phyloP scores from a whole-genome alignment of 2,113 vertebrate species.

The Macquaria australasica region DNA sequence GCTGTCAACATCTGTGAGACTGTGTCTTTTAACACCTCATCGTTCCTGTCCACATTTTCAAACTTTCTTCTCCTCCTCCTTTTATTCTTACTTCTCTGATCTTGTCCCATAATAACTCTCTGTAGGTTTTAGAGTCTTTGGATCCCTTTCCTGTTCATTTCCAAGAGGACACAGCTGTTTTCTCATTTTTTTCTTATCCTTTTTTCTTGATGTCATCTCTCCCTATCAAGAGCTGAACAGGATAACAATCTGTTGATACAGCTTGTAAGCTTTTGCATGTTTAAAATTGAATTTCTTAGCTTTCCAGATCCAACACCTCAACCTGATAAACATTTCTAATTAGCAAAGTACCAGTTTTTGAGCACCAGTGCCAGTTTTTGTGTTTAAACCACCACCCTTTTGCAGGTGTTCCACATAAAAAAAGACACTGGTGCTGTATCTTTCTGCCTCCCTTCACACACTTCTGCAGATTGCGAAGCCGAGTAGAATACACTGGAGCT shows the following conservation, averaged over 20 bases:
- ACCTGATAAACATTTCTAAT: background rate
- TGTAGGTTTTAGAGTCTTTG: slow-evolving; percentile 19
- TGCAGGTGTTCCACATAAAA: background rate
- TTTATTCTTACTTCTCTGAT: slow-evolving; percentile 47
- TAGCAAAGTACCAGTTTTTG: background rate
- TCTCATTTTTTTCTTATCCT: background rate
- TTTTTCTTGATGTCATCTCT: background rate
- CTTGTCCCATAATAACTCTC: slow-evolving; percentile 5
- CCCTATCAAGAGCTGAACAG: slow-evolving; percentile 26
- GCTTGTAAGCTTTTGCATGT: slow-evolving; percentile 10
- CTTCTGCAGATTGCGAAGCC: background rate
- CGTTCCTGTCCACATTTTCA: slow-evolving; percentile 46
- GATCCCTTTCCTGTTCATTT: slow-evolving; percentile 17
- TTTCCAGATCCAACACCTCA: background rate
- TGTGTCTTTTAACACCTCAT: slow-evolving; percentile 46
- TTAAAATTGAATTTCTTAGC: background rate
- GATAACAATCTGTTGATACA: slow-evolving; percentile 15
- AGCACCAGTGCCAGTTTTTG: background rate
- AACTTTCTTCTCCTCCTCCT: slow-evolving; percentile 36
- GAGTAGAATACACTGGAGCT: background rate
- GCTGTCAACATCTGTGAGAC: slow-evolving; percentile 69
- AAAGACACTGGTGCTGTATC: background rate
- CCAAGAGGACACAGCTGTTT: slow-evolving; percentile 5
- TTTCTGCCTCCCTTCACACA: background rate
- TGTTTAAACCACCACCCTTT: background rate